A percentile compares a stretch with the other conserved stretches of the same genome.
phyloP scores from a whole-genome alignment of 2,113 vertebrate species.

The Festucalex cinctus region DNA sequence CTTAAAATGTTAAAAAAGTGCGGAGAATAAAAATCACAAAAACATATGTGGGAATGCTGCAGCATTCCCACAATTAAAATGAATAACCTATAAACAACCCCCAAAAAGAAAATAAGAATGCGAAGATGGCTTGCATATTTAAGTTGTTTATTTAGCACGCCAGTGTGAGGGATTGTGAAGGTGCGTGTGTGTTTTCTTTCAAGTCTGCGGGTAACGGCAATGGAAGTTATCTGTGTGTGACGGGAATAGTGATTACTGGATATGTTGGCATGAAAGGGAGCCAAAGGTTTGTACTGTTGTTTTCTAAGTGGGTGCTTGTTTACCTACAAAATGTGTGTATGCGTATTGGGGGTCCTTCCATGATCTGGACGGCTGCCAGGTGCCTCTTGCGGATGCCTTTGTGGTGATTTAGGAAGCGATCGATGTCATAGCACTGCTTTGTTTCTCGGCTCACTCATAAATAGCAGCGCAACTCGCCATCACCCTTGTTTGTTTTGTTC shows the following conservation, averaged over 20 bases:
- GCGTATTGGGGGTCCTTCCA: constrained; percentile 19
- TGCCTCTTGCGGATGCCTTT: constrained; percentile 38
- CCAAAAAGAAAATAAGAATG: no score
- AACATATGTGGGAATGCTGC: no score
- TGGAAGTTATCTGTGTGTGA: constrained; percentile 20
- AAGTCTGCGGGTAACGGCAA: constrained; percentile 27
- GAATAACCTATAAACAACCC: no score
- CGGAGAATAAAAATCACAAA: no score
- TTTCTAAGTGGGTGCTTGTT: constrained; percentile 32
- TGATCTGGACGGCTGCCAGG: constrained; percentile 36
- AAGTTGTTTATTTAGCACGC: constrained; percentile 1
- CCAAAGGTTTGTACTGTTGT: constrained; percentile 12
- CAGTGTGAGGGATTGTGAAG: neutral
- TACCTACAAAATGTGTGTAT: constrained; percentile 5
- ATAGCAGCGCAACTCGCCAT: constrained; percentile 61
- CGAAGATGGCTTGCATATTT: constrained; percentile 6
- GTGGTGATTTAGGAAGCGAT: constrained; percentile 62
- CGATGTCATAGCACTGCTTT: constrained; percentile 59
- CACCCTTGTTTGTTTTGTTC: constrained; percentile 58
- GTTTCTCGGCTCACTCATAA: constrained; percentile 60
- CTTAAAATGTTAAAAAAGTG: no score
- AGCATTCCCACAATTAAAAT: no score
- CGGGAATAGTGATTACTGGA: constrained; percentile 33
- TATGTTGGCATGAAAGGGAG: constrained; percentile 16
- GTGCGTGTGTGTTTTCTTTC: constrained; percentile 25